A percentile compares a stretch with the other conserved stretches of the same genome.
phyloP scores from a whole-genome alignment of 2,113 vertebrate genomes.

The Cromileptes altivelis region DNA sequence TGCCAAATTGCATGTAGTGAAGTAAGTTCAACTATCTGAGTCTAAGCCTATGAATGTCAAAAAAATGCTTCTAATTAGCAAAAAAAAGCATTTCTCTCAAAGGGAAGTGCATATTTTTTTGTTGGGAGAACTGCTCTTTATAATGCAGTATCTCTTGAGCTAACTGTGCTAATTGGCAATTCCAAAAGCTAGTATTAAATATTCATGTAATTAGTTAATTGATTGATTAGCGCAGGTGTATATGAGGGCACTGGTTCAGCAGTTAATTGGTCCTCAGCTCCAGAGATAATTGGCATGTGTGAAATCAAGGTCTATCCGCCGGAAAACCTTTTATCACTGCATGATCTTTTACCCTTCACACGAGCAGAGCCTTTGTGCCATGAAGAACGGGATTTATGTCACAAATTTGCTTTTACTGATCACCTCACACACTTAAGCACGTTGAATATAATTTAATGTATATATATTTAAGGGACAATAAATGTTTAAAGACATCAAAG shows the following conservation, averaged over 20 bases:
- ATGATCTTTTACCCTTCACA: slow-evolving; percentile 59
- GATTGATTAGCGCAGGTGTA: slow-evolving; percentile 81
- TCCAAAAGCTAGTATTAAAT: slow-evolving; percentile 72
- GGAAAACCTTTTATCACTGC: slow-evolving; percentile 64
- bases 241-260: slow-evolving; percentile 64
- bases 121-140: slow-evolving; percentile 40
- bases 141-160: slow-evolving; percentile 35
- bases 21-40: slow-evolving; percentile 50
- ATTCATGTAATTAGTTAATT: slow-evolving; percentile 83
- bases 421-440: slow-evolving; percentile 16
- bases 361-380: slow-evolving; percentile 35
- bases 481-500: slow-evolving; percentile 25
- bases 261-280: slow-evolving; percentile 81
- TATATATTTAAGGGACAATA: slow-evolving; percentile 41
- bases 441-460: slow-evolving; percentile 22
- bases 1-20: slow-evolving; percentile 51
- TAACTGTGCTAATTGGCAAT: slow-evolving; percentile 75
- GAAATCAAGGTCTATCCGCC: slow-evolving; percentile 65
- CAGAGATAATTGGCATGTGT: slow-evolving; percentile 77
- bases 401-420: slow-evolving; percentile 46
- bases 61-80: slow-evolving; percentile 61
- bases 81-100: slow-evolving; percentile 27
- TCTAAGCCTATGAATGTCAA: slow-evolving; percentile 46
- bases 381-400: slow-evolving; percentile 25
- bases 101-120: slow-evolving; percentile 38